Evolutionary conservation across 2,113 vertebrate genomes (phyloP).

Genomic region (Urocitellus parryii): DNA sequence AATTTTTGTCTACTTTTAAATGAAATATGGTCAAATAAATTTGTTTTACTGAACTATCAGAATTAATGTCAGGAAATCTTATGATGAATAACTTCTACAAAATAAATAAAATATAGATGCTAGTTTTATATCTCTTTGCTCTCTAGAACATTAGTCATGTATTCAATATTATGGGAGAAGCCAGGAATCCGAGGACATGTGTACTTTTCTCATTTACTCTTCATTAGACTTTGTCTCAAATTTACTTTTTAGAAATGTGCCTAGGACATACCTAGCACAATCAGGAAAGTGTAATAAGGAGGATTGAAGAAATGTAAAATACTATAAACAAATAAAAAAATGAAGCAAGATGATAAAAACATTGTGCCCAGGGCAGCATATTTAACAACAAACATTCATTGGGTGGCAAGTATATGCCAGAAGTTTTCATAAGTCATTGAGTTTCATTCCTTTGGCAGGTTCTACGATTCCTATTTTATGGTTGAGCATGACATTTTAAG

Average conservation of each 20-base stretch:
- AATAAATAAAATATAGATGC: not conserved
- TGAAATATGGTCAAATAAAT: constrained; percentile 12
- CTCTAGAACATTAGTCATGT: not conserved
- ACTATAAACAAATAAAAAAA: not conserved
- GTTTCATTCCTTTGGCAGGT: not conserved
- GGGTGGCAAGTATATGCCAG: not conserved
- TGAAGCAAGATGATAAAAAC: not conserved
- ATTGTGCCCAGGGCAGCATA: not conserved
- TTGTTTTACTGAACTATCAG: constrained; percentile 34
- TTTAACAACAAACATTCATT: not conserved
- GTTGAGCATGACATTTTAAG: not conserved
- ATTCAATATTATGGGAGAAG: not conserved
- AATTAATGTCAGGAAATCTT: not conserved
- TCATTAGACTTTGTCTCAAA: not conserved
- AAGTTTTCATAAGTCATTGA: not conserved
- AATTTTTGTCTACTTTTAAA: constrained; percentile 22
- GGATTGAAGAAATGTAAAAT: not conserved
- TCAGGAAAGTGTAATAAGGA: not conserved
- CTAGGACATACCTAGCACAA: not conserved
- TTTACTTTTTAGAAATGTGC: not conserved
- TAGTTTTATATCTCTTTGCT: not conserved
- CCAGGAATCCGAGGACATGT: not conserved
- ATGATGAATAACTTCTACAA: not conserved
- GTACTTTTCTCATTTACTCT: constrained; percentile 7
- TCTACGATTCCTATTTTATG: not conserved